Base-by-base conservation (phyloP, 2,797 vertebrate genomes). In the Sebastes cheni region DNA sequence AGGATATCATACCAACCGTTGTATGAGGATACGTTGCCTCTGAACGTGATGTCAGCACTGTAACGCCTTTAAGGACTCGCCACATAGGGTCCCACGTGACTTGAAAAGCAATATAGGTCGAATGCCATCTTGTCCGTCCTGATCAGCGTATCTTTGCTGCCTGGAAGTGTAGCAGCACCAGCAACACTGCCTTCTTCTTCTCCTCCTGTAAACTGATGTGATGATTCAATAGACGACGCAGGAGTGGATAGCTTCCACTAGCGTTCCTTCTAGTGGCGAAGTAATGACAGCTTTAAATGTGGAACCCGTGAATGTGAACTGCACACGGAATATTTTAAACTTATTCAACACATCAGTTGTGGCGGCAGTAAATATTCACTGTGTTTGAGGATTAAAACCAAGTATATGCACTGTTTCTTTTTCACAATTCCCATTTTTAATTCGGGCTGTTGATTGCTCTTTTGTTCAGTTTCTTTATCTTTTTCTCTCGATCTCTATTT, bases 91-190 rank as follows among this genome's bases (percentile, higher is more conserved):
- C 42, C 6, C 42, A 46, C 14, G 16, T 46, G 42, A 46, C 42
- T 46, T 46, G 42, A 46, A 18, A 46, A 46, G 42, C 42, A 46
- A 46, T 18, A 46, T 0, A 46, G 16, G 16, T 46, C 1, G 16
- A 46, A 46, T 0, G 1, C 0, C 42, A 46, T 46, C 42, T 46
- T 46, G 42, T 46, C 42, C 0, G 39, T 16, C 4, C 25, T n/a
- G n/a, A 36, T 67, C 22, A 59, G 54, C 29, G 6, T 6, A 14
- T 61, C 22, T 64, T 42, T 66, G 29, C 12, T 54, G 8, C 2
- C 1, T 6, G n/a, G 61, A 27, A 50, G 60, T 72, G n/a, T 60
- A 36, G n/a, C 29, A 36, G 6, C 11, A 59, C 16, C 46, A 32
- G 4, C 25, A 20, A 6, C 59, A 9, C 23, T 7, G 29, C 6